phyloP scores from a whole-genome alignment of 2,113 vertebrate species.

The Lagenorhynchus albirostris region DNA sequence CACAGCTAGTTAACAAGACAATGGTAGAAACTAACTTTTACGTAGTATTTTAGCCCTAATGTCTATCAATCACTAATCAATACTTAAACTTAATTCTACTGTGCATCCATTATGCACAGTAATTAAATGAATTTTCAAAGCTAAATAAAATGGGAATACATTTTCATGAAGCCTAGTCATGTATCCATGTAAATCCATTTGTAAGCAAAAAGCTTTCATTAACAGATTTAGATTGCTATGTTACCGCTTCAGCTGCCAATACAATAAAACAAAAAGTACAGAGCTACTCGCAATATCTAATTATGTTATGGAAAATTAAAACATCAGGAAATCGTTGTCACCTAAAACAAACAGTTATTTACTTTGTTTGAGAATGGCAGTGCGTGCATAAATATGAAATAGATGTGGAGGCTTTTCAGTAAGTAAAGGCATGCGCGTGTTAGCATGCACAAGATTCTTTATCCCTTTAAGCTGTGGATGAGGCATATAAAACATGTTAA shows the following conservation, averaged over 20 bases:
- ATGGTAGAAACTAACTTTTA: not conserved
- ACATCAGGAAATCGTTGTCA: not conserved
- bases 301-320: not conserved
- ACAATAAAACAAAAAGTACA: not conserved
- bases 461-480: not conserved
- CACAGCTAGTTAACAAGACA: not conserved
- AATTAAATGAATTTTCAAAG: not conserved
- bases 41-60: not conserved
- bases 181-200: not conserved
- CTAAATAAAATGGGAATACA: not conserved
- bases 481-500: slow-evolving; percentile 61
- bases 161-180: not conserved
- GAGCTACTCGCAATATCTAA: not conserved
- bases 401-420: not conserved
- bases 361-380: not conserved
- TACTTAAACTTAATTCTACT: not conserved
- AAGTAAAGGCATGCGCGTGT: not conserved
- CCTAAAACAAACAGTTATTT: not conserved
- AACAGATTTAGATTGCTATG: not conserved
- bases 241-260: not conserved
- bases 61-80: not conserved
- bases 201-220: not conserved
- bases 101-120: not conserved
- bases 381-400: not conserved
- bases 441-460: not conserved